A percentile compares a stretch with the other conserved stretches of the same genome.
Evolutionary conservation across 1,140 invertebrate species (phyloP).

Genomic region (Cydia strobilella): DNA sequence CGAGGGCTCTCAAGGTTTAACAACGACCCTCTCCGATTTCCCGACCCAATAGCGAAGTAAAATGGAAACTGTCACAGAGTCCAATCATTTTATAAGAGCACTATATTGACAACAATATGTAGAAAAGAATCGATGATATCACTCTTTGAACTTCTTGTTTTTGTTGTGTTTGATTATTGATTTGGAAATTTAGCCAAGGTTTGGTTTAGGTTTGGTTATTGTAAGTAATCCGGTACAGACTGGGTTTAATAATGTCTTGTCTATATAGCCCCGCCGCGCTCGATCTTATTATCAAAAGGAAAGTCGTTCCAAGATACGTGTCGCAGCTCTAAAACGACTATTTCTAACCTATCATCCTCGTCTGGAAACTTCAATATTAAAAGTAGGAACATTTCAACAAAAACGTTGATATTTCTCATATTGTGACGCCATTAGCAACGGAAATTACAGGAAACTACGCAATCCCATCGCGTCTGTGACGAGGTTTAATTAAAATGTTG

Average conservation of each 20-base stretch:
- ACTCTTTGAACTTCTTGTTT: not conserved
- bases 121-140: not conserved
- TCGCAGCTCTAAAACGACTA: conserved; percentile 48
- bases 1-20: conserved; percentile 55
- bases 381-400: not conserved
- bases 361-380: conserved; percentile 17
- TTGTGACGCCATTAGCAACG: conserved; percentile 3
- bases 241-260: conserved; percentile 5
- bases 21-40: conserved; percentile 42
- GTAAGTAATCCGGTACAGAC: not conserved
- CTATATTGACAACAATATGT: not conserved
- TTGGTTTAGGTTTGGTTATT: not conserved
- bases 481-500: conserved; percentile 8
- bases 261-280: conserved; percentile 22
- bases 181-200: no score
- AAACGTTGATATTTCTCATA: conserved; percentile 4
- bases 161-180: no score
- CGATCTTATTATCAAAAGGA: conserved; percentile 54
- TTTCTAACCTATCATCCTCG: conserved; percentile 30
- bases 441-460: conserved; percentile 24
- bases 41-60: conserved; percentile 31
- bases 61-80: conserved; percentile 12
- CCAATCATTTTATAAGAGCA: not conserved
- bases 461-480: not conserved
- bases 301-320: conserved; percentile 56